A percentile compares a stretch with the other conserved stretches of the same genome.
Evolutionary conservation across 2,888 invertebrate species (phyloP).

Genomic region (Mesoligia furuncula): DNA sequence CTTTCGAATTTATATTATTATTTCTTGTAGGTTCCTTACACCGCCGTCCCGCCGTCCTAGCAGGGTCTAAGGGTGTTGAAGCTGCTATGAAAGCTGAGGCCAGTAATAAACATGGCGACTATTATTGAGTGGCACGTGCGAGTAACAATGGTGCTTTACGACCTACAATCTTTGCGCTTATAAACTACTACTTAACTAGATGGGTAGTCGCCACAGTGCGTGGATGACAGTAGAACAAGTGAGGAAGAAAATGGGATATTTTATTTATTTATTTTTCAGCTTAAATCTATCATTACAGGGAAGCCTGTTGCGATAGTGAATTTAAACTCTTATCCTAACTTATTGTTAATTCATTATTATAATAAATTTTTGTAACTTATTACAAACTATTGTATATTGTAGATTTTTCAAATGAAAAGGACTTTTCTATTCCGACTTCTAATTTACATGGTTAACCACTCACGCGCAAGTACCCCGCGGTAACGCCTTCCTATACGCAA

Average conservation of each 20-base stretch:
- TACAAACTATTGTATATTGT: too few relatives aligned
- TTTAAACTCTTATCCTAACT: too few relatives aligned
- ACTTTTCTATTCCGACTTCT: too few relatives aligned
- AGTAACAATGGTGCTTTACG: constrained; percentile 59
- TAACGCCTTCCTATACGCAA: too few relatives aligned
- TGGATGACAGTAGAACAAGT: constrained; percentile 11
- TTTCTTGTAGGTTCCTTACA: neutral
- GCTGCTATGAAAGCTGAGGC: constrained; percentile 37
- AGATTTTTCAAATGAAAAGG: too few relatives aligned
- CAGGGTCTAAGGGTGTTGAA: constrained; percentile 19
- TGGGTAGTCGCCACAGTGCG: constrained; percentile 4
- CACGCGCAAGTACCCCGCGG: too few relatives aligned
- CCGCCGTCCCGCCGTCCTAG: neutral
- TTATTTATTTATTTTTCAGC: neutral
- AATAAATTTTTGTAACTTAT: too few relatives aligned
- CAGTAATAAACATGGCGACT: constrained; percentile 42
- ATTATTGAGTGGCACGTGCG: constrained; percentile 57
- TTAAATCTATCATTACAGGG: too few relatives aligned
- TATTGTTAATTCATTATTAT: too few relatives aligned
- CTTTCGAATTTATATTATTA: too few relatives aligned
- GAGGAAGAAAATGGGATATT: neutral
- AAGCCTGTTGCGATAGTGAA: too few relatives aligned
- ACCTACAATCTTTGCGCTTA: constrained; percentile 45
- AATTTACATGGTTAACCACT: too few relatives aligned
- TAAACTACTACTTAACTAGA: constrained; percentile 51